phyloP scores from a whole-genome alignment of 2,113 vertebrate genomes.

The Stigmatopora argus region DNA sequence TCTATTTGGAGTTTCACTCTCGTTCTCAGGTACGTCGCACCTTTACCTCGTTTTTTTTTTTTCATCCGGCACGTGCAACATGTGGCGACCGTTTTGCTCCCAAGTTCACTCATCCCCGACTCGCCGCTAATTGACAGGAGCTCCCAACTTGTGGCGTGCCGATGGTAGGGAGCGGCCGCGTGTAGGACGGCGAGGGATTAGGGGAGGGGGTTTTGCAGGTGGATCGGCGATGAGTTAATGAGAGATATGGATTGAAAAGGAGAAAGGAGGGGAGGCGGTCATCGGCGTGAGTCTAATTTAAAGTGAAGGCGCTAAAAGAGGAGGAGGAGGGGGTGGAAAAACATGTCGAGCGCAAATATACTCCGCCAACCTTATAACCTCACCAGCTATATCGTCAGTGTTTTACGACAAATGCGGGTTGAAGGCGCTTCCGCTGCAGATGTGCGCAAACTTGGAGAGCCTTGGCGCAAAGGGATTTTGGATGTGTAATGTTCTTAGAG shows the following conservation, averaged over 20 bases:
- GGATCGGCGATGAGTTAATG: constrained; percentile 23
- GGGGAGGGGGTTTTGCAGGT: not conserved
- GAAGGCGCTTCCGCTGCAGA: not conserved
- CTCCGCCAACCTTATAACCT: not conserved
- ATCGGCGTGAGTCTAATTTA: constrained; percentile 54
- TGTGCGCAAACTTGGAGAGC: constrained; percentile 13
- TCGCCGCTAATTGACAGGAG: constrained; percentile 46
- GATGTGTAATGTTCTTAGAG: not conserved
- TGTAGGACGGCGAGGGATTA: constrained; percentile 27
- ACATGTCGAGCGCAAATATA: constrained; percentile 32
- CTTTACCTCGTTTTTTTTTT: constrained; percentile 14
- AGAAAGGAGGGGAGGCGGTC: constrained; percentile 21
- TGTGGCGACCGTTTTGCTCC: constrained; percentile 15
- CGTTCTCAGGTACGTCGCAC: constrained; percentile 54
- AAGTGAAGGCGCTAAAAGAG: constrained; percentile 59
- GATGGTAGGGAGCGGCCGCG: constrained; percentile 32
- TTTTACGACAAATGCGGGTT: constrained; percentile 22
- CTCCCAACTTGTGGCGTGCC: constrained; percentile 30
- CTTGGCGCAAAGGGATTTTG: constrained; percentile 26
- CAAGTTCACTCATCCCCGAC: constrained; percentile 44
- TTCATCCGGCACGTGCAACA: constrained; percentile 33
- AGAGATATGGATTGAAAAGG: constrained; percentile 15
- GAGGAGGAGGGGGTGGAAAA: constrained; percentile 40
- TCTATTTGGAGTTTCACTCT: constrained; percentile 64
- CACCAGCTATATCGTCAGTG: not conserved